Evolutionary conservation across 2,888 invertebrate species (phyloP).

Genomic region (Zelleria hepariella): DNA sequence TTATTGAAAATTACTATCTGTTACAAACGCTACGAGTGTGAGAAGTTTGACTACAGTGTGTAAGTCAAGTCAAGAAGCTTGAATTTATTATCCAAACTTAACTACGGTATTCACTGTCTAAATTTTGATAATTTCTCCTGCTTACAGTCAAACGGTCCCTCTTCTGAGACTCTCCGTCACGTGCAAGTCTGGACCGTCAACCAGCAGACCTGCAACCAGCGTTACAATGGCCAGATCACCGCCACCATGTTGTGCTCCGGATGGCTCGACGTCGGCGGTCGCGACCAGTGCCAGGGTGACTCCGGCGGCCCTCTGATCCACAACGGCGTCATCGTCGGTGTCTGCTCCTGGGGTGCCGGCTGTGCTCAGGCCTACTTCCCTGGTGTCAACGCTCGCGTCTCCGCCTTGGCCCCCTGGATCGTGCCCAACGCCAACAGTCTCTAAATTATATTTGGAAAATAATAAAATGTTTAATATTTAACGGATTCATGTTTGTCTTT

Average conservation of each 20-base stretch:
- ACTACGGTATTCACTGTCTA: too few relatives aligned
- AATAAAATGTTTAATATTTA: too few relatives aligned
- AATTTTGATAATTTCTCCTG: background rate
- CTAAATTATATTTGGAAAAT: background rate
- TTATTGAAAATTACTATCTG: too few relatives aligned
- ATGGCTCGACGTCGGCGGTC: constrained; percentile 38
- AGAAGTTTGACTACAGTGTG: too few relatives aligned
- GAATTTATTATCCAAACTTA: too few relatives aligned
- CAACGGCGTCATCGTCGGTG: constrained; percentile 35
- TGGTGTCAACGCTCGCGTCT: constrained; percentile 42
- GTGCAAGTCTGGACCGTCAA: constrained; percentile 36
- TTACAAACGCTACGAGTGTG: too few relatives aligned
- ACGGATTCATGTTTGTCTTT: too few relatives aligned
- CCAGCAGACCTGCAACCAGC: constrained; percentile 31
- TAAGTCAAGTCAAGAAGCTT: too few relatives aligned
- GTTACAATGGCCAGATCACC: constrained; percentile 35
- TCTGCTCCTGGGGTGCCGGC: constrained; percentile 37
- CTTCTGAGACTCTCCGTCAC: constrained; percentile 30
- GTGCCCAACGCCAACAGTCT: constrained; percentile 19
- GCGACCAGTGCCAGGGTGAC: constrained; percentile 47
- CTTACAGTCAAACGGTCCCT: constrained; percentile 16
- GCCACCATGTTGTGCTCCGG: constrained; percentile 46
- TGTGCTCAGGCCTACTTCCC: constrained; percentile 39
- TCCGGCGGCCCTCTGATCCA: constrained; percentile 44
- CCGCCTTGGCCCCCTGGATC: constrained; percentile 39